Base-by-base conservation (phyloP, 2,797 vertebrate genomes). In the Tympanoctomys barrerae region DNA sequence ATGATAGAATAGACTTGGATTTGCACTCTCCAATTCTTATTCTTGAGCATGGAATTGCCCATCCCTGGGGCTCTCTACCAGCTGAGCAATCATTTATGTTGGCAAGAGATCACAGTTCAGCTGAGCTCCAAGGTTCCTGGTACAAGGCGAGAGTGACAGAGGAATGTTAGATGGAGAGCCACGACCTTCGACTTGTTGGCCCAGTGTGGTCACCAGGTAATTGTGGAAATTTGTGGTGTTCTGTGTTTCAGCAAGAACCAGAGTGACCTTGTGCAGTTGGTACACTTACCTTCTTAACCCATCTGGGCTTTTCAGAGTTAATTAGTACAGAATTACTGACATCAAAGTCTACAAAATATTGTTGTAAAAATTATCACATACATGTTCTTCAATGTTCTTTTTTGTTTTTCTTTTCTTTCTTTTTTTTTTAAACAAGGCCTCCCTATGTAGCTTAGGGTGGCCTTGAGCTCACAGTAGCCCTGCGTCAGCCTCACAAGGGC, bases 21-120 rank as follows among this genome's bases (percentile, higher is more conserved):
- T 91, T 85, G 81, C 84, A 57, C 78, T 95, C 28, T 93, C n/a
- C 10, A 79, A 71, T 39, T 46, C 31, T 78, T 78, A 78, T 66
- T 91, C 68, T 66, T 86, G 52, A 39, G 46, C 3, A n/a, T 52
- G 54, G 16, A 91, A 86, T 89, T 93, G 59, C 59, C 64, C 91
- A 10, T 54, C 19, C 46, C 80, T 79, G 71, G 52, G 90, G 39
- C 24, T 91, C 91, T 95, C 84, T 83, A 59, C 84, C 83, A 87
- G 57, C 59, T 11, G 46, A 80, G 26, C 70, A 90, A 87, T 96
- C 92, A 70, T 90, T 94, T 94, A 75, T 16, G 3, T 89, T 95
- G 80, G 64, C 62, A 94, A 86, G 64, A 61, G 42, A 89, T 77
- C 61, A 64, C 57, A 81, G 81, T 87, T 97, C 33, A 95, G 61